These are phyloP conservation scores for Microhierax caerulescens DNA, from an alignment of 2,797 vertebrate species.

Conservation along the genomic window DNA sequence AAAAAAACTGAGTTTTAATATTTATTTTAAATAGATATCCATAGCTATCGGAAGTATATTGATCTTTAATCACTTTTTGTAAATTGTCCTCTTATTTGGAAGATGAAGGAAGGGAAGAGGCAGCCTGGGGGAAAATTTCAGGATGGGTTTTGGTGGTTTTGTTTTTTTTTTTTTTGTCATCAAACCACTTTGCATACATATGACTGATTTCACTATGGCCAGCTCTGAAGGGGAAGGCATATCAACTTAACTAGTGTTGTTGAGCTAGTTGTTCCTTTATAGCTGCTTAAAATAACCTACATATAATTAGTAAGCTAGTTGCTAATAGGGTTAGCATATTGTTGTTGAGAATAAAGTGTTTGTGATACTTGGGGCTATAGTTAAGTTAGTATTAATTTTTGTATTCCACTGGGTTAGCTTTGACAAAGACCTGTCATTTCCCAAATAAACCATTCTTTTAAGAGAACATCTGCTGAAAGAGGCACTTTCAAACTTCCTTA, in stretches of 20 bases:
- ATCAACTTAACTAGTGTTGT: neutral
- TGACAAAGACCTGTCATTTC: conserved; percentile 73
- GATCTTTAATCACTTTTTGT: neutral
- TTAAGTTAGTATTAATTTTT: conserved; percentile 59
- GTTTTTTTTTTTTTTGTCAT: neutral
- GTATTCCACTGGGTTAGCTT: conserved; percentile 67
- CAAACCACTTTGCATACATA: fast-evolving
- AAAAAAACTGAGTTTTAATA: neutral
- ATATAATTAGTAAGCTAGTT: neutral
- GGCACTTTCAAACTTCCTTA: conserved; percentile 75
- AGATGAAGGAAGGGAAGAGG: neutral
- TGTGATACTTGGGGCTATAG: conserved; percentile 20
- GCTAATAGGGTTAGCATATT: neutral
- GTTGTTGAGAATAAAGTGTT: conserved; percentile 31
- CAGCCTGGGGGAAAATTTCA: neutral
- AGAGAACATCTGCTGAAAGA: conserved; percentile 76
- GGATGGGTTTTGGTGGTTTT: neutral
- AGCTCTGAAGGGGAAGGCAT: neutral
- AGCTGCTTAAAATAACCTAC: neutral
- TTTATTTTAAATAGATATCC: neutral
- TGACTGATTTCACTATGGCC: neutral
- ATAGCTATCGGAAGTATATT: neutral
- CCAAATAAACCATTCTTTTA: conserved; percentile 71
- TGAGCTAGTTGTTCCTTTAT: neutral
- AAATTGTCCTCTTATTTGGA: neutral